Percentiles rank a stretch among this genome's conserved stretches.
These are phyloP conservation scores for Conger conger DNA, from an alignment of 2,113 vertebrate species.

Conservation along the genomic window DNA sequence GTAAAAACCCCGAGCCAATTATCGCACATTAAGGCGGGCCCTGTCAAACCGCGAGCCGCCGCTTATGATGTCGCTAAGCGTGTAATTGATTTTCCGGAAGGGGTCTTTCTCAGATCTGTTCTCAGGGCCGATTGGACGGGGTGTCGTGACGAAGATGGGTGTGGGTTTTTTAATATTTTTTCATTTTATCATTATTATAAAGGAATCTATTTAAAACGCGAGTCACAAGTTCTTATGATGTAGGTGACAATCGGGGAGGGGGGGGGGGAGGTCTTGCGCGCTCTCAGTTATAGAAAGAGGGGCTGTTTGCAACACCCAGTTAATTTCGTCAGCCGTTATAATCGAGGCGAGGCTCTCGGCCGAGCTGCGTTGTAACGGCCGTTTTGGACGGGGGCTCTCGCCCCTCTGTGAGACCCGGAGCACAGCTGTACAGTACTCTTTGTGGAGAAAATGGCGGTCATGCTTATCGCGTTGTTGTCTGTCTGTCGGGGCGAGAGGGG, in stretches of 20 bases:
- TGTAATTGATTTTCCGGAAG: conserved; percentile 14
- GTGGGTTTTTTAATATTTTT: background rate
- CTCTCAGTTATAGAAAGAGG: conserved; percentile 31
- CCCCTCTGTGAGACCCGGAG: background rate
- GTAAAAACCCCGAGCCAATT: conserved; percentile 21
- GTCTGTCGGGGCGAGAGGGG: background rate
- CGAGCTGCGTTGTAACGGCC: conserved; percentile 36
- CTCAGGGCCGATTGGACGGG: background rate
- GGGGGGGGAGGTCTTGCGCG: background rate
- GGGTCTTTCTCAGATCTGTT: background rate
- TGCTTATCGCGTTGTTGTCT: conserved; percentile 29
- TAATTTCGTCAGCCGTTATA: conserved; percentile 42
- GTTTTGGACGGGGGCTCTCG: background rate
- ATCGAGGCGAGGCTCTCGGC: conserved; percentile 47
- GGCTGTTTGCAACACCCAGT: conserved; percentile 33
- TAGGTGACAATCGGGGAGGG: background rate
- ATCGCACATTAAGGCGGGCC: conserved; percentile 4
- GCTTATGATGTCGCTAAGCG: background rate
- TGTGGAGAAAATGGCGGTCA: conserved; percentile 45
- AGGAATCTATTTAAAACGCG: background rate
- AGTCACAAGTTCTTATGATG: background rate
- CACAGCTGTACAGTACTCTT: conserved; percentile 38
- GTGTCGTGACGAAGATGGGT: background rate
- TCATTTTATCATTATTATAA: background rate
- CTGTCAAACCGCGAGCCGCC: conserved; percentile 3